Evolutionary conservation across 2,113 vertebrate genomes (phyloP), one percentile per base, ranked within the genome.

Genomic region (Leptosomus discolor): DNA sequence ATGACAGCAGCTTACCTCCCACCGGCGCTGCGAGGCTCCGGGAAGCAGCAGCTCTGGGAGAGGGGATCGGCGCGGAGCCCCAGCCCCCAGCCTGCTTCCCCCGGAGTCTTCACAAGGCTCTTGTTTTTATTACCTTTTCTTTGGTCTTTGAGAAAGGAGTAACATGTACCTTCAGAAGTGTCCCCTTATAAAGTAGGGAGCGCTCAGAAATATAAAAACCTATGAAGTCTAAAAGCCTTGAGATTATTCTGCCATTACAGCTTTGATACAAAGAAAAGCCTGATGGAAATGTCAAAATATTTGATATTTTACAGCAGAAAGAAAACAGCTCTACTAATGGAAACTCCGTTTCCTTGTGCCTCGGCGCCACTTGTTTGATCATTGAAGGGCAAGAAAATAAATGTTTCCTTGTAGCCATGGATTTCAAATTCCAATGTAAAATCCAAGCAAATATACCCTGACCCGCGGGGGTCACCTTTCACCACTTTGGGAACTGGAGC

Each of bases 221-320:
- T 91, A 36, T 87, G 92, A 95, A 96, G 95, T 94, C 89, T 97
- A 75, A 94, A 92, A 27, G 94, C 96, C 86, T 92, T 43, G 88
- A 96, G 97, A 97, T 93, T 94, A 87, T 96, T 95, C 95, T 97
- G 95, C 88, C 91, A 61, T 87, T 53, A 91, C 71, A 75, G 94
- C 96, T 96, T 96, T 97, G 96, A 91, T 96, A 87, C 80, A 94
- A 94, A 97, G 95, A 13, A 76, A 97, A 96, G 65, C 15, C 95
- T 96, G 95, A 97, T 96, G 96, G 97, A 97, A 97, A 95, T 97
- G 97, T 96, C 97, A 97, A 97, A 97, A 95, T 95, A 97, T 97
- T 96, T 96, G 97, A 97, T 97, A 97, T 97, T 97, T 97, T 95
- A 95, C 89, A 94, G 95, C 91, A 90, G 91, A 89, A 94, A 69